These are phyloP conservation scores for Lasius fuliginosus DNA, from an alignment of 2,888 invertebrate genomes.

Conservation along the genomic window DNA sequence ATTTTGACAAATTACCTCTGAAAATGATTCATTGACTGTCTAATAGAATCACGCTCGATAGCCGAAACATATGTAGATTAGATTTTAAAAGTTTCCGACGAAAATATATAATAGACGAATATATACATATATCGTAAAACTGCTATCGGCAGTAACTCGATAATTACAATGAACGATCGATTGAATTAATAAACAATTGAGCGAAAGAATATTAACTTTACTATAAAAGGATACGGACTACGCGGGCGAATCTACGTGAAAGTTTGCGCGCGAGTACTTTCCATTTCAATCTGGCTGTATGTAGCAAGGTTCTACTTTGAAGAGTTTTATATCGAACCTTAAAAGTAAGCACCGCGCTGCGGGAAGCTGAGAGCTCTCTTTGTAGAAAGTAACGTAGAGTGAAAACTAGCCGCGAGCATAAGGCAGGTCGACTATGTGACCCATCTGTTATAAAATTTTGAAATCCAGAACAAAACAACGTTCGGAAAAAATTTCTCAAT, in stretches of 20 bases:
- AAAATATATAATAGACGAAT: not conserved
- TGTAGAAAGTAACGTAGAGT: conserved; percentile 45
- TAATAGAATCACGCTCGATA: not conserved
- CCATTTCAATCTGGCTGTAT: conserved; percentile 57
- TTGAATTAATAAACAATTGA: conserved; percentile 1
- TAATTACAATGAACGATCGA: not conserved
- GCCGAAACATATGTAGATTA: not conserved
- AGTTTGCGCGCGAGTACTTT: conserved; percentile 53
- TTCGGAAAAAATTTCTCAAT: not conserved
- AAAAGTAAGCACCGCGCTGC: conserved; percentile 46
- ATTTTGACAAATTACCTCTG: conserved; percentile 27
- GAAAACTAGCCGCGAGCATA: conserved; percentile 52
- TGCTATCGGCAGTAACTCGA: conserved; percentile 1
- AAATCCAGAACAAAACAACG: not conserved
- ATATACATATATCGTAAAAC: not conserved
- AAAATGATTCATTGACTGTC: conserved; percentile 19
- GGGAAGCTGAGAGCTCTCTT: conserved; percentile 49
- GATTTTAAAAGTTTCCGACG: not conserved
- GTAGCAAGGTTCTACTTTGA: conserved; percentile 53
- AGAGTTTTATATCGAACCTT: conserved; percentile 59
- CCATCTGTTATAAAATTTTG: conserved; percentile 21
- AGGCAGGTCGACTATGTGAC: not conserved
- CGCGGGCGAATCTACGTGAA: conserved; percentile 42
- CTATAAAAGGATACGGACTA: conserved; percentile 48
- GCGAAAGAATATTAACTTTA: conserved; percentile 63